These are phyloP conservation scores for Tadarida brasiliensis DNA, from an alignment of 2,797 vertebrate genomes.

Conservation along the genomic window DNA sequence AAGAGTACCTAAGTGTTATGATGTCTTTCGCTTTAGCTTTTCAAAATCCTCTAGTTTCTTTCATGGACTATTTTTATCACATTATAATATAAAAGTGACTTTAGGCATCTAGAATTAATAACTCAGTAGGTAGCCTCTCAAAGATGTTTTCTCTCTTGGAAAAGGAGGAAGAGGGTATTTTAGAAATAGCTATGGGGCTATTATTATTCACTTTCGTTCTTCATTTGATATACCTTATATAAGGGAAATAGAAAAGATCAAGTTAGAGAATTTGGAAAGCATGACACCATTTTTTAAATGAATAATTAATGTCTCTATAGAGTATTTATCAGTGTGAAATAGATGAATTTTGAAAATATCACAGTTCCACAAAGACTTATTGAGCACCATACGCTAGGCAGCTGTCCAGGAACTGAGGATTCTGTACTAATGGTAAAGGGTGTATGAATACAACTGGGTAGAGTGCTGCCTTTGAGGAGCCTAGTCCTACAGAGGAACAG, in stretches of 20 bases:
- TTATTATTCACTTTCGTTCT: constrained; percentile 13
- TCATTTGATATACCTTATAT: constrained; percentile 5
- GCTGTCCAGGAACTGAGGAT: neutral
- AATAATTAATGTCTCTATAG: neutral
- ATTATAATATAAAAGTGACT: constrained; percentile 50
- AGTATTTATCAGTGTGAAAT: neutral
- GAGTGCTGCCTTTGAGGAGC: neutral
- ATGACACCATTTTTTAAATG: neutral
- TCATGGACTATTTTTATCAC: constrained; percentile 57
- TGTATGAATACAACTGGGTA: neutral
- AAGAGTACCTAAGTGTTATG: constrained; percentile 56
- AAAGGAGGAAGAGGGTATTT: constrained; percentile 6
- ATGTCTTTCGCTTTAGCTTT: constrained; percentile 71
- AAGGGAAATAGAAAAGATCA: neutral
- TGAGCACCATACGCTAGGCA: neutral
- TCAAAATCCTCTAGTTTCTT: constrained; percentile 63
- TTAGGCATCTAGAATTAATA: constrained; percentile 61
- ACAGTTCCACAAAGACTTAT: neutral
- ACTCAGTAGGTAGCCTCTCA: constrained; percentile 48
- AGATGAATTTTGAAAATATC: constrained; percentile 23
- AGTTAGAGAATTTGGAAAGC: constrained; percentile 38
- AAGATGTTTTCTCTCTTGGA: constrained; percentile 42
- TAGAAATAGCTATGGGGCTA: neutral
- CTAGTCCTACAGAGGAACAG: neutral
- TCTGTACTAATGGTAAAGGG: neutral